Conservation (phyloP, 2,113 vertebrate genomes). For the Dendrocopos noguchii region DNA sequence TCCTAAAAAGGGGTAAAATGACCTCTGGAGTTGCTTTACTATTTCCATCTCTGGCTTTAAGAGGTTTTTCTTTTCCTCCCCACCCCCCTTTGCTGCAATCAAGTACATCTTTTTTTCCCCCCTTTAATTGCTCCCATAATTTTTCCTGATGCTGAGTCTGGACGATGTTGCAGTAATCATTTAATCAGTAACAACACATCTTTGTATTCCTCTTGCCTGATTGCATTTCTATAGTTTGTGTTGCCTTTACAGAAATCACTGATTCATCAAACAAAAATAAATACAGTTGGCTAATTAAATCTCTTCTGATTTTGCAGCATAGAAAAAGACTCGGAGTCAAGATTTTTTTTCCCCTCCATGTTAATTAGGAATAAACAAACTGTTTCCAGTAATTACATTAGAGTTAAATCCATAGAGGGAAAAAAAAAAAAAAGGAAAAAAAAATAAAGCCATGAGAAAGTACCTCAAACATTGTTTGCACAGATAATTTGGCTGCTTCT, state of each 20-base stretch:
- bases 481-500: neutral
- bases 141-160: slow-evolving; percentile 30
- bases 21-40: neutral
- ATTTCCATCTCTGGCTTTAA: neutral
- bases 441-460: neutral
- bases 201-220: slow-evolving; percentile 23
- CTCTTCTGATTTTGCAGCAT: neutral
- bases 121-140: slow-evolving; percentile 47
- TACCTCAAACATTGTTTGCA: neutral
- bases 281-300: slow-evolving; percentile 36
- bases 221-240: slow-evolving; percentile 49
- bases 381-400: neutral
- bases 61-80: accelerated
- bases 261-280: slow-evolving; percentile 47
- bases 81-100: neutral
- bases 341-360: neutral
- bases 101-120: slow-evolving; percentile 30
- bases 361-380: neutral
- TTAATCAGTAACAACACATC: slow-evolving; percentile 58
- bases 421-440: neutral
- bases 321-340: neutral
- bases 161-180: slow-evolving; percentile 37
- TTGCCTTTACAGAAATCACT: slow-evolving; percentile 38
- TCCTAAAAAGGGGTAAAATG: neutral
- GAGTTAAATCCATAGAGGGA: neutral